Percentiles rank a stretch among this genome's conserved stretches.
Evolutionary conservation across 2,888 invertebrate species (phyloP).

Genomic region (Copidosoma aretas): DNA sequence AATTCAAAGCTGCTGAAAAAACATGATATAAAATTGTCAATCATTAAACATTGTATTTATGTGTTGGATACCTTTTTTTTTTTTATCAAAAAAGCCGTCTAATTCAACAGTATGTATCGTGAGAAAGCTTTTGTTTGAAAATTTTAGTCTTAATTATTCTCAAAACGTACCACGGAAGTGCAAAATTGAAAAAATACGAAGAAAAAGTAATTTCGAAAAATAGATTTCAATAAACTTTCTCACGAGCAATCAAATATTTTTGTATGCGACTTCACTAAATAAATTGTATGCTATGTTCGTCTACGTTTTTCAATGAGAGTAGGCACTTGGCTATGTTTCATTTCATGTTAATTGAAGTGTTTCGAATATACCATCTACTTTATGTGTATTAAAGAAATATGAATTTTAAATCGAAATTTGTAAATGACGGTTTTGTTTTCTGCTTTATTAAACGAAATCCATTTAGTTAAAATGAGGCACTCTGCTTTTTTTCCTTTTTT

Average conservation of each 20-base stretch:
- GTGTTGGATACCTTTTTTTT: too few relatives aligned
- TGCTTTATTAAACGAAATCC: conserved; percentile 24
- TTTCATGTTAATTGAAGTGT: conserved; percentile 32
- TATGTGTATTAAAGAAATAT: too few relatives aligned
- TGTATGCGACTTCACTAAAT: conserved; percentile 21
- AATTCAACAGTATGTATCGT: too few relatives aligned
- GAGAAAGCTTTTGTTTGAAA: not conserved
- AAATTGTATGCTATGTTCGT: conserved; percentile 27
- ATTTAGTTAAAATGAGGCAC: conserved; percentile 26
- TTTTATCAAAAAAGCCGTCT: too few relatives aligned
- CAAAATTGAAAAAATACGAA: conserved; percentile 18
- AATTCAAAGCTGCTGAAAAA: not conserved
- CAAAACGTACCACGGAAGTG: not conserved
- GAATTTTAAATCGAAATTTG: too few relatives aligned
- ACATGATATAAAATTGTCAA: too few relatives aligned
- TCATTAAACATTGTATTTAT: too few relatives aligned
- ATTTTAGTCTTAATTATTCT: not conserved
- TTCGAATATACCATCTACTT: conserved; percentile 14
- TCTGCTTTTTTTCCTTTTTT: conserved; percentile 34
- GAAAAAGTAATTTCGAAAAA: conserved; percentile 7
- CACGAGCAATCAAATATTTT: conserved; percentile 3
- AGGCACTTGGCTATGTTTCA: conserved; percentile 61
- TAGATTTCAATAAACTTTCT: conserved; percentile 17
- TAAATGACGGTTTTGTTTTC: too few relatives aligned
- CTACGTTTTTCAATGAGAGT: conserved; percentile 48